Conservation (phyloP, 2,888 invertebrate species). For the Podotricha telesiphe region DNA sequence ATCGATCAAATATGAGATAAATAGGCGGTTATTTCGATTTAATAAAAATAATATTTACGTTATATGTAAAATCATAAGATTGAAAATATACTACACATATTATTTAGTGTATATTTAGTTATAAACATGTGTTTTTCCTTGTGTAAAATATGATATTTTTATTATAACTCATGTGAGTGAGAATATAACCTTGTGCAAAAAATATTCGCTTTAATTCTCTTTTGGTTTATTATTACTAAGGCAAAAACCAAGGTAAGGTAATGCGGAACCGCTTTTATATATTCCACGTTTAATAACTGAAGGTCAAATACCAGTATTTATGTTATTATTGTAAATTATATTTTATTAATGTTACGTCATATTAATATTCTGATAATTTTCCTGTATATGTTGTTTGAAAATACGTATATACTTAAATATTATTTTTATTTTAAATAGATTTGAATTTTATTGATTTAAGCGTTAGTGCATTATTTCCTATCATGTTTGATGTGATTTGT, state of each 20-base stretch:
- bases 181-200: slow-evolving; percentile 19
- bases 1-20: slow-evolving; percentile 5
- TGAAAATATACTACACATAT: not conserved
- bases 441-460: not conserved
- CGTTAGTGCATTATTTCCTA: not conserved
- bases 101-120: not conserved
- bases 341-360: slow-evolving; percentile 13
- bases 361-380: not conserved
- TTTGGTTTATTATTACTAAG: not conserved
- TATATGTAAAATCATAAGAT: not conserved
- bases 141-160: not conserved
- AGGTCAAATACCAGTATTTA: no score
- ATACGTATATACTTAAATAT: not conserved
- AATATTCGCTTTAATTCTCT: not conserved
- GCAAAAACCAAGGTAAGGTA: slow-evolving; percentile 2
- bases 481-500: no score
- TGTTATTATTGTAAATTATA: not conserved
- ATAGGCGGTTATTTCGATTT: slow-evolving; percentile 23
- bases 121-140: not conserved
- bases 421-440: not conserved
- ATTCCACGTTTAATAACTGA: not conserved
- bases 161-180: slow-evolving; percentile 1
- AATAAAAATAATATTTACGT: not conserved
- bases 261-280: not conserved
- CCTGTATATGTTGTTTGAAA: not conserved